Percentiles rank a stretch among this genome's conserved stretches.
phyloP scores from a whole-genome alignment of 2,113 vertebrate genomes.

The Salvelinus namaycush region DNA sequence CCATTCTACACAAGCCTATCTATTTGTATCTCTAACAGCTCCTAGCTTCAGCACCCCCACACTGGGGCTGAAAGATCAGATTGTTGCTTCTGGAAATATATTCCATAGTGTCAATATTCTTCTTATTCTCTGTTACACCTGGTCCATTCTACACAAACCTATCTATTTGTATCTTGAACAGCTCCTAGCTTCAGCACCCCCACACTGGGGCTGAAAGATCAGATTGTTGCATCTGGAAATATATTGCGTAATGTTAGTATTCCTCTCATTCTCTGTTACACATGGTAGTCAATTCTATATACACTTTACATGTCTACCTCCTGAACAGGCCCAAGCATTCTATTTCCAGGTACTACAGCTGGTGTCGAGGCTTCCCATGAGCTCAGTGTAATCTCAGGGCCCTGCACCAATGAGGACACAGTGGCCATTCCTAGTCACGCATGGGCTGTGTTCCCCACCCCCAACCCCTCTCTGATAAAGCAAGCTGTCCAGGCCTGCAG shows the following conservation, averaged over 20 bases:
- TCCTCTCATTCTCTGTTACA: background rate
- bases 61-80: no score
- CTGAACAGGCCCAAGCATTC: slow-evolving; percentile 20
- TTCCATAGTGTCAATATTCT: background rate
- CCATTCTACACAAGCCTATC: no score
- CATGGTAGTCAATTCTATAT: background rate
- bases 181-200: no score
- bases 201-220: no score
- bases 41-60: no score
- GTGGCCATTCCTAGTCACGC: slow-evolving; percentile 62
- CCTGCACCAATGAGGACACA: slow-evolving; percentile 51
- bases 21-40: no score
- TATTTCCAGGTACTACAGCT: slow-evolving; percentile 47
- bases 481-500: slow-evolving; percentile 25
- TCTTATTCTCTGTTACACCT: background rate
- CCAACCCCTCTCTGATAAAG: background rate
- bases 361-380: slow-evolving; percentile 45
- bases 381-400: slow-evolving; percentile 54
- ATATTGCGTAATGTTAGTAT: background rate
- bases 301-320: slow-evolving; percentile 12
- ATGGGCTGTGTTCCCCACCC: slow-evolving; percentile 34
- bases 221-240: background rate
- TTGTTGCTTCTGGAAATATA: background rate
- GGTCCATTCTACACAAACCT: no score
- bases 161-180: no score